Base-by-base conservation (phyloP, 2,888 invertebrate genomes). In the Cephalotes varians region DNA sequence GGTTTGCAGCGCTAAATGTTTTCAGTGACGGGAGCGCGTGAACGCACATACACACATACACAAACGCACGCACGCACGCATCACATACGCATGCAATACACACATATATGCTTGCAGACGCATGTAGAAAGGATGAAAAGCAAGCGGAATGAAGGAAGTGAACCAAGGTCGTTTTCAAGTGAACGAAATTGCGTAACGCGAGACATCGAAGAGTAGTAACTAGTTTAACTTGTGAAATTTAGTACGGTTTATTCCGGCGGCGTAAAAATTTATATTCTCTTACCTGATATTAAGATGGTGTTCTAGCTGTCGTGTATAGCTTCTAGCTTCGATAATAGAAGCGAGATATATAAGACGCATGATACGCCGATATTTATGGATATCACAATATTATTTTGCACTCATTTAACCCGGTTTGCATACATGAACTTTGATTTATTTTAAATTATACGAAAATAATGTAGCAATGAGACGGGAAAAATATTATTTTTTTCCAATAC, bases 1-100 rank as follows among this genome's bases (percentile, higher is more conserved):
- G 86, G 88, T 87, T 89, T 74, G 74, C 77, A 76, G 86, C 85
- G 85, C 85, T 90, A 87, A 91, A 91, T 88, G 90, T 88, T 90
- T 87, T 87, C 85, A 88, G 90, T 79, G 83, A 86, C 67, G 86
- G 82, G 67, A 64, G 74, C 74, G 72, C 83, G 79, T 56, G n/a
- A 28, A 56, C 56, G 47, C 83, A 44, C 72, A 31, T 49, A 67
- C 81, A 10, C 47, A 54, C 73, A 51, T 71, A 74, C 60, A 76
- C 47, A 47, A 12, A 21, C 21, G 37, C 83, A 25, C 73, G n/a
- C 51, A 51, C 72, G 58, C 74, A 74, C 47, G 72, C 56, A 21
- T n/a, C n/a, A 31, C 82, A 37, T 65, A 28, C 51, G 56, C 76
- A 74, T n/a, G n/a, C n/a, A n/a, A n/a, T n/a, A n/a, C 74, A 76